These are phyloP conservation scores for Stratiolaelaps scimitus DNA, from an alignment of 1,140 invertebrate species.

Conservation along the genomic window DNA sequence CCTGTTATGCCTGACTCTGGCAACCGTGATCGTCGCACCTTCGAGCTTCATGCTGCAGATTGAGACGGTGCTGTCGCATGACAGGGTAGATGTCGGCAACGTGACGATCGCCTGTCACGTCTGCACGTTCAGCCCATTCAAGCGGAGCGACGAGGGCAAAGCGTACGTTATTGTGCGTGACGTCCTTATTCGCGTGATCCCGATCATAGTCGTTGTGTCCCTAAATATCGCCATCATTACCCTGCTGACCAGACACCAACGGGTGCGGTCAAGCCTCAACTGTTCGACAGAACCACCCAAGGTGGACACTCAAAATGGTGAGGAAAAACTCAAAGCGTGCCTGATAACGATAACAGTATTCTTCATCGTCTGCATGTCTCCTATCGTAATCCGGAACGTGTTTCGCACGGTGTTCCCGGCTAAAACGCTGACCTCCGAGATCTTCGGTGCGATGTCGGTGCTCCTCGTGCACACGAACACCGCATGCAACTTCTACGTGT, in stretches of 20 bases:
- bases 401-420: not conserved
- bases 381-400: not conserved
- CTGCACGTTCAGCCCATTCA: no score
- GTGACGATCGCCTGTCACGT: no score
- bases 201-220: not conserved
- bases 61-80: not conserved
- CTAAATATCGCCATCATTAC: not conserved
- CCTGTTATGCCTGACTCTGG: not conserved
- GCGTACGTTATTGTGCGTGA: not conserved
- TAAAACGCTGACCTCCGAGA: not conserved
- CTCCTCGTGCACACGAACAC: conserved; percentile 6
- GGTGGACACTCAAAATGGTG: not conserved
- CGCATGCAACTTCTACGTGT: conserved; percentile 26
- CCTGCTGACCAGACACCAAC: not conserved
- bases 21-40: not conserved
- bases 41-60: not conserved
- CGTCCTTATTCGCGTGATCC: not conserved
- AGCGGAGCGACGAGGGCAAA: no score
- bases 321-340: not conserved
- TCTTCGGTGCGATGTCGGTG: not conserved
- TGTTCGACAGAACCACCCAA: not conserved
- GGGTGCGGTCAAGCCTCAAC: not conserved
- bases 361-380: not conserved
- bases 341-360: not conserved
- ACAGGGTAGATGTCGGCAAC: no score